These are phyloP conservation scores for Fabriciana adippe DNA, from an alignment of 2,888 invertebrate genomes.

Conservation along the genomic window DNA sequence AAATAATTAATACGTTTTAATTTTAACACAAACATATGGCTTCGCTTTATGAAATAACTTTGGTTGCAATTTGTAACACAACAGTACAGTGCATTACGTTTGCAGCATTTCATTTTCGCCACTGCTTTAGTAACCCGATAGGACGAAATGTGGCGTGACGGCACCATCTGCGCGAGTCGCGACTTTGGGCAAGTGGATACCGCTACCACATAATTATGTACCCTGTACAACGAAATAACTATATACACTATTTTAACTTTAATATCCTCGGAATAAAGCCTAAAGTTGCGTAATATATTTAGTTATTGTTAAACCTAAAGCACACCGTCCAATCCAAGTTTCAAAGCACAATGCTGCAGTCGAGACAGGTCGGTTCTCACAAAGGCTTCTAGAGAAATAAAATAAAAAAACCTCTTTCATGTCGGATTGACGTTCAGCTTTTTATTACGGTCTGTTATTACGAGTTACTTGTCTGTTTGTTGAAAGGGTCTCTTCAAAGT, in stretches of 20 bases:
- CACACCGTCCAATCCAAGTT: conserved; percentile 17
- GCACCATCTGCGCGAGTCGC: conserved; percentile 30
- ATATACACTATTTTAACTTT: not conserved
- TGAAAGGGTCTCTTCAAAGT: conserved; percentile 34
- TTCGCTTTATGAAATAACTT: no score
- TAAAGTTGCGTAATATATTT: conserved; percentile 16
- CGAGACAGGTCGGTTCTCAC: conserved; percentile 42
- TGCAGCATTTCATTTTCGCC: conserved; percentile 22
- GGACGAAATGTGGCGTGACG: conserved; percentile 31
- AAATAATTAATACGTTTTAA: no score
- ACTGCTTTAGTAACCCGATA: conserved; percentile 33
- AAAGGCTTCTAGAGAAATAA: conserved; percentile 47
- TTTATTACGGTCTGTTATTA: conserved; percentile 50
- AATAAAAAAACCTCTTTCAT: conserved; percentile 51
- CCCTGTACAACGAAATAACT: not conserved
- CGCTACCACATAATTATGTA: conserved; percentile 31
- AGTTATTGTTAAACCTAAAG: not conserved
- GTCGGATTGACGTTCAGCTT: conserved; percentile 53
- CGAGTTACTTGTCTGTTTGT: conserved; percentile 45
- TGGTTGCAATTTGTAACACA: not conserved
- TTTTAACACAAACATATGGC: no score
- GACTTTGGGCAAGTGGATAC: conserved; percentile 26
- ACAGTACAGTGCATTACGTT: conserved; percentile 5
- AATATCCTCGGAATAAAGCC: not conserved
- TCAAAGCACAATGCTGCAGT: conserved; percentile 39